Evolutionary conservation across 2,113 vertebrate species (phyloP).

Genomic region (Sarotherodon lohbergeri): DNA sequence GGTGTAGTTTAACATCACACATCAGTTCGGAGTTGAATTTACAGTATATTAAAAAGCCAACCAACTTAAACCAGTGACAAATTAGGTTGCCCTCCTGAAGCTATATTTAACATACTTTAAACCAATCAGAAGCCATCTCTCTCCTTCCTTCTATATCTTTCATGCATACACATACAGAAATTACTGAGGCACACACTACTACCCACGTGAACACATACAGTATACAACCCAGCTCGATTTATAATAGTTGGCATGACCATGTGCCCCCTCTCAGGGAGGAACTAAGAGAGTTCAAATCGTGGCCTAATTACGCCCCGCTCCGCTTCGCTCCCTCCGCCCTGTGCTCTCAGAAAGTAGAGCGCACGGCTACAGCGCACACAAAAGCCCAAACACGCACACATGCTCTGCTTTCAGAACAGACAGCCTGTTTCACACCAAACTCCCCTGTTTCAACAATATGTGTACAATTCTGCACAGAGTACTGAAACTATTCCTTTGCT

Average conservation of each 20-base stretch:
- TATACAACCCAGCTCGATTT: constrained; percentile 53
- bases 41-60: not conserved
- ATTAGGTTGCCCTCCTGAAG: not conserved
- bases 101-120: constrained; percentile 55
- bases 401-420: constrained; percentile 52
- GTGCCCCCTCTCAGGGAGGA: constrained; percentile 57
- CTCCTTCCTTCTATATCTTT: not conserved
- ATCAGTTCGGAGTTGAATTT: not conserved
- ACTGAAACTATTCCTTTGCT: not conserved
- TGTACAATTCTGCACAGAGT: not conserved
- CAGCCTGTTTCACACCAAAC: constrained; percentile 57
- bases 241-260: constrained; percentile 68
- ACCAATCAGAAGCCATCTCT: constrained; percentile 35
- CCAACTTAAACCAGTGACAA: constrained; percentile 32
- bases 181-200: not conserved
- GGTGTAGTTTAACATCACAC: not conserved
- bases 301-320: constrained; percentile 69
- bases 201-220: constrained; percentile 25
- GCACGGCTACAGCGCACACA: constrained; percentile 29
- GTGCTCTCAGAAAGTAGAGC: constrained; percentile 67
- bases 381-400: not conserved
- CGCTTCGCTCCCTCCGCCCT: constrained; percentile 55
- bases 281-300: constrained; percentile 73
- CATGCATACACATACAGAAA: constrained; percentile 22
- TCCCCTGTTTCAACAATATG: constrained; percentile 17